These are phyloP conservation scores for Chaunax sp. DNA, from an alignment of 2,797 vertebrate species.

Conservation along the genomic window DNA sequence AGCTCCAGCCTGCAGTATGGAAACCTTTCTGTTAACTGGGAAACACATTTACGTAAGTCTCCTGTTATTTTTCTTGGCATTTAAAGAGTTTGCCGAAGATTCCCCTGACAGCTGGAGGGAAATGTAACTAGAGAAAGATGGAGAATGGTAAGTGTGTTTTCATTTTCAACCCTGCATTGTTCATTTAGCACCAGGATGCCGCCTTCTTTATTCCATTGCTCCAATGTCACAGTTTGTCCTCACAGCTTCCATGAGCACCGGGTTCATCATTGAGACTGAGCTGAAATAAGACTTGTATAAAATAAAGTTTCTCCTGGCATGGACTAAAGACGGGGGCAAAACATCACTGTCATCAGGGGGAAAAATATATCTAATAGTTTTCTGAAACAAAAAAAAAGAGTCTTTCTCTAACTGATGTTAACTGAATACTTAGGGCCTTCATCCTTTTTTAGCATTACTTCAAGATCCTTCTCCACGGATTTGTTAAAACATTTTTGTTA, in stretches of 20 bases:
- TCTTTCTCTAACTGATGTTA: too few relatives aligned
- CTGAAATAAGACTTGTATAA: conserved; percentile 33
- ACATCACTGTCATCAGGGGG: conserved; percentile 25
- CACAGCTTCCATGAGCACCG: conserved; percentile 22
- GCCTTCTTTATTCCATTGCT: conserved; percentile 36
- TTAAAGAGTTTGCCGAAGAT: conserved; percentile 23
- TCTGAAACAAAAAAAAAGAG: too few relatives aligned
- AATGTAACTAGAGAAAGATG: conserved; percentile 9
- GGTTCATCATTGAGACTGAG: conserved; percentile 30
- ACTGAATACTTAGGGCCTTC: too few relatives aligned
- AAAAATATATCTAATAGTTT: conserved; percentile 6
- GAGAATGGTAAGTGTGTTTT: conserved; percentile 11
- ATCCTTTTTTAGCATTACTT: too few relatives aligned
- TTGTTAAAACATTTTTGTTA: too few relatives aligned
- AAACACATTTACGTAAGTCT: conserved; percentile 23
- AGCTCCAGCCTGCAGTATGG: not conserved
- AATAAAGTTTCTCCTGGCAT: conserved; percentile 31
- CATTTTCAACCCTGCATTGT: conserved; percentile 32
- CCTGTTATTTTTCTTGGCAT: conserved; percentile 18
- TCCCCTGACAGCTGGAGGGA: conserved; percentile 20
- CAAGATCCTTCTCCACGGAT: too few relatives aligned
- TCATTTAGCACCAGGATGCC: conserved; percentile 35
- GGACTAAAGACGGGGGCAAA: conserved; percentile 21
- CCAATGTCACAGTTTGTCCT: conserved; percentile 38
- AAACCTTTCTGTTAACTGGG: not conserved